Conservation (phyloP, 2,113 vertebrate species). For the Vulpes ferrilata region DNA sequence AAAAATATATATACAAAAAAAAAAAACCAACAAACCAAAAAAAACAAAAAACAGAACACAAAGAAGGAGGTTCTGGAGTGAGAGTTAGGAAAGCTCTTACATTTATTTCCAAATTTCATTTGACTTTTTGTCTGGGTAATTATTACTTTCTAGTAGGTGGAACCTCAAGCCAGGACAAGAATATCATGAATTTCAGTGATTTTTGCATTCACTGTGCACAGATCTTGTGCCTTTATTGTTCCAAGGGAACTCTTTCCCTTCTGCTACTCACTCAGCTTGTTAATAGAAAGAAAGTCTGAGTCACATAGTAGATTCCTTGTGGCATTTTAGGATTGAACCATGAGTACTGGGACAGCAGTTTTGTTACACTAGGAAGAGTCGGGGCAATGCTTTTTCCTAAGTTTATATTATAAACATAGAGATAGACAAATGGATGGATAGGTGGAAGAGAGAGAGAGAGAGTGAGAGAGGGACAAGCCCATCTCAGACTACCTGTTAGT, state of each 20-base stretch:
- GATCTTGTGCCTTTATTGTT: neutral
- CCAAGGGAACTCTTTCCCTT: neutral
- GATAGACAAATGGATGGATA: neutral
- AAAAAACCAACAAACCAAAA: no score
- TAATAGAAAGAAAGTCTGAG: neutral
- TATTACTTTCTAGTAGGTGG: neutral
- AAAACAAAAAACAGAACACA: neutral
- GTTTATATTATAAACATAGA: neutral
- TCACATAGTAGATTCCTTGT: neutral
- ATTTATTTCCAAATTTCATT: neutral
- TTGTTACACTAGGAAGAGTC: neutral
- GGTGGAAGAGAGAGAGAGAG: neutral
- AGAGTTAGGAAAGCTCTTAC: neutral
- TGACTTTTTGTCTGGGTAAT: neutral
- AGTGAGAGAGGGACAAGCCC: neutral
- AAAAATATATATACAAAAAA: no score
- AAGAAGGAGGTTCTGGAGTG: neutral
- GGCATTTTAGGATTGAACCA: neutral
- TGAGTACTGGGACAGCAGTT: neutral
- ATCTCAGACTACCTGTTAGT: neutral
- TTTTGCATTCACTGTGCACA: neutral
- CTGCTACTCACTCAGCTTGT: neutral
- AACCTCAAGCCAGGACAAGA: neutral
- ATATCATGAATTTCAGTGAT: neutral
- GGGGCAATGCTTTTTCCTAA: neutral